These are phyloP conservation scores for Myotis davidii DNA, from an alignment of 2,113 vertebrate genomes.

Conservation along the genomic window DNA sequence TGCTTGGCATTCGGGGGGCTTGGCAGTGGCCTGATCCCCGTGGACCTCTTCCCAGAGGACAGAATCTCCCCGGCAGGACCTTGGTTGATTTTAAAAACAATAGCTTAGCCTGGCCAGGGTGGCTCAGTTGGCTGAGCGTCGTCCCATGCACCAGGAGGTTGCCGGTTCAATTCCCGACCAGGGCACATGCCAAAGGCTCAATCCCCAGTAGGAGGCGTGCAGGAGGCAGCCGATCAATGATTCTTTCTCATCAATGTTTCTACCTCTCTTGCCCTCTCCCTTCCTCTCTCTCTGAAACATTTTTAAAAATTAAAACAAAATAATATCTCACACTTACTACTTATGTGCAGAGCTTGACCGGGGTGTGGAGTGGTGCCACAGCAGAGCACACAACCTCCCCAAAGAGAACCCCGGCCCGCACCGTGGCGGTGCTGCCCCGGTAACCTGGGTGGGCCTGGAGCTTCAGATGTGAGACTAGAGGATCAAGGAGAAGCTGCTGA, in stretches of 20 bases:
- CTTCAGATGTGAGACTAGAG: conserved; percentile 2
- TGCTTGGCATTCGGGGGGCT: neutral
- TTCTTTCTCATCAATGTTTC: neutral
- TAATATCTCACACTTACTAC: neutral
- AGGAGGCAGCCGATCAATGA: no score
- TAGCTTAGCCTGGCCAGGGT: neutral
- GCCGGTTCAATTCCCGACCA: no score
- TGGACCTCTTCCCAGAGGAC: neutral
- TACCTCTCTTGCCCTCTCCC: no score
- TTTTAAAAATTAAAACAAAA: no score
- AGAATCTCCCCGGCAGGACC: neutral
- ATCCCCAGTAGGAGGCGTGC: no score
- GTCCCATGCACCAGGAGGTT: no score
- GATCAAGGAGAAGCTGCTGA: neutral
- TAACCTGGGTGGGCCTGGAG: neutral
- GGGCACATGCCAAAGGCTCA: no score
- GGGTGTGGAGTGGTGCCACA: neutral
- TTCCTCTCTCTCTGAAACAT: no score
- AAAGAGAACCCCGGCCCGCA: neutral
- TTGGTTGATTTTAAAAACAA: neutral
- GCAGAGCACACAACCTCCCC: neutral
- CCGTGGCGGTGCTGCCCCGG: neutral
- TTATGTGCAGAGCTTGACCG: neutral
- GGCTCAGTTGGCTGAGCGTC: no score
- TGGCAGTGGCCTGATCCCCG: neutral